phyloP scores from a whole-genome alignment of 2,888 invertebrate genomes.

The Spisula solida region DNA sequence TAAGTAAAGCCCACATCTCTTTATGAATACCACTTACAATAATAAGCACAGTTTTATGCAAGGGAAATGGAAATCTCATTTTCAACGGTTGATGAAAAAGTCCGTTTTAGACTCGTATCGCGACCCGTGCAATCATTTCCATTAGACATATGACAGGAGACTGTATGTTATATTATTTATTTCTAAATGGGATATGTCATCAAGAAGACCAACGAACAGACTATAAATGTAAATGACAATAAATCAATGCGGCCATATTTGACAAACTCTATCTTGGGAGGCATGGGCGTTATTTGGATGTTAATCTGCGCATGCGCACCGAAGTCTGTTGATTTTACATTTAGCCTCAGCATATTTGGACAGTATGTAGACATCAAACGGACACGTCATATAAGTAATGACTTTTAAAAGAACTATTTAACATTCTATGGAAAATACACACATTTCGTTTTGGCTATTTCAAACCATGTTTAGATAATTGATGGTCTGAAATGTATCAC shows the following conservation, averaged over 20 bases:
- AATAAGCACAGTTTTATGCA: conserved; percentile 8
- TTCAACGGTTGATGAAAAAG: conserved; percentile 20
- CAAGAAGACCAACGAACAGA: not conserved
- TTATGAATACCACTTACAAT: not conserved
- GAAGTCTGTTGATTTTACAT: not conserved
- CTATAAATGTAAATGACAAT: conserved; percentile 26
- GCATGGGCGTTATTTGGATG: not conserved
- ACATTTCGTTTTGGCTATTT: too few species aligned
- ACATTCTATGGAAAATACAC: too few species aligned
- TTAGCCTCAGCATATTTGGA: too few species aligned
- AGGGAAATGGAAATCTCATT: conserved; percentile 15
- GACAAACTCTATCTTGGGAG: conserved; percentile 14
- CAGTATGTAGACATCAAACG: too few species aligned
- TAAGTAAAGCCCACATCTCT: not conserved
- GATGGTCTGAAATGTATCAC: too few species aligned
- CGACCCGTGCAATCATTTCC: conserved; percentile 28
- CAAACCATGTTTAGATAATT: too few species aligned
- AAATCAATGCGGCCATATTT: conserved; percentile 20
- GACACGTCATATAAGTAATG: not conserved
- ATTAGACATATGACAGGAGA: conserved; percentile 21
- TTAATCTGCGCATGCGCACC: conserved; percentile 1
- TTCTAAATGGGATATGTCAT: conserved; percentile 28
- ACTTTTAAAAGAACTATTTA: too few species aligned
- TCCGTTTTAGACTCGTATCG: conserved; percentile 21
- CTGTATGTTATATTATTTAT: conserved; percentile 22